phyloP scores from a whole-genome alignment of 1,140 invertebrate species.

The Hylyphantes graminicola region DNA sequence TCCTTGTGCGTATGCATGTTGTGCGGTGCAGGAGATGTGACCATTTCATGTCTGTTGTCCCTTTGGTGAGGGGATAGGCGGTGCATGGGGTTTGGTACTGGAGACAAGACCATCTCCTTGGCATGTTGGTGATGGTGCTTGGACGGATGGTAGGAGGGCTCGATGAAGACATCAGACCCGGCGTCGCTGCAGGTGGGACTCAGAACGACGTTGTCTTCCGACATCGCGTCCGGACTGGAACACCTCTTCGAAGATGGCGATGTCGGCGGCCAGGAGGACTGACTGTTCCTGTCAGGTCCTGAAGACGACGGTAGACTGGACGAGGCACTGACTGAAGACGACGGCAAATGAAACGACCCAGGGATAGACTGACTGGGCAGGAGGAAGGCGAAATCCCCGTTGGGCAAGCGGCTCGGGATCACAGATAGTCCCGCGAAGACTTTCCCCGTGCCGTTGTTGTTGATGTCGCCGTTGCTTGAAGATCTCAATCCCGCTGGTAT shows the following conservation, averaged over 20 bases:
- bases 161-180: conserved; percentile 50
- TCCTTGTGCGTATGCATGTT: too few relatives aligned
- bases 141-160: conserved; percentile 22
- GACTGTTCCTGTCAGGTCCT: conserved; percentile 34
- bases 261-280: conserved; percentile 34
- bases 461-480: conserved; percentile 22
- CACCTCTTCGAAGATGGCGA: conserved; percentile 43
- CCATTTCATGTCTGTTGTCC: too few relatives aligned
- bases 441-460: conserved; percentile 51
- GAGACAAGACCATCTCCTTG: conserved; percentile 27
- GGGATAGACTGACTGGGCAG: conserved; percentile 70
- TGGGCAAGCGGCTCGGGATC: conserved; percentile 77
- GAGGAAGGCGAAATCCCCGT: conserved; percentile 74
- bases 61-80: background rate
- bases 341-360: conserved; percentile 11
- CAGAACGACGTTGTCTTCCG: conserved; percentile 45
- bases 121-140: conserved; percentile 18
- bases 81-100: conserved; percentile 3
- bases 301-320: conserved; percentile 49
- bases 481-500: conserved; percentile 28
- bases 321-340: conserved; percentile 34
- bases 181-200: conserved; percentile 56
- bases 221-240: conserved; percentile 50
- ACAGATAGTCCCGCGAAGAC: conserved; percentile 73
- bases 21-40: too few relatives aligned